Evolutionary conservation across 2,113 vertebrate species (phyloP).

Genomic region (Regulus satrapa): DNA sequence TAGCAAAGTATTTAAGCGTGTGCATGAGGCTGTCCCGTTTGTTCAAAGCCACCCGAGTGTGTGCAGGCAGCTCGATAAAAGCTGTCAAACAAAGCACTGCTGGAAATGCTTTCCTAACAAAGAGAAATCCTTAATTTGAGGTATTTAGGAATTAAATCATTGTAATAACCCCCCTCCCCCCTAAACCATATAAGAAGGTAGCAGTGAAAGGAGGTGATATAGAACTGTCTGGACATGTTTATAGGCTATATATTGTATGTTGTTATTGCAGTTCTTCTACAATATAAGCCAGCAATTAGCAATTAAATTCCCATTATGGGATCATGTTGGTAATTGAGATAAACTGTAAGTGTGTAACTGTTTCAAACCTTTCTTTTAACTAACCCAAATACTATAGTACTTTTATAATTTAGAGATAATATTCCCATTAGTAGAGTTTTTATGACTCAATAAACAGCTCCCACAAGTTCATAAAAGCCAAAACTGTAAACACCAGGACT

Average conservation of each 20-base stretch:
- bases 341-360: constrained; percentile 57
- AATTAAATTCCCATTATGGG: constrained; percentile 74
- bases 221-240: constrained; percentile 25
- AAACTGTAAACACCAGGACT: constrained; percentile 70
- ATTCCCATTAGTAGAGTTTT: constrained; percentile 79
- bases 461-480: constrained; percentile 76
- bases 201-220: constrained; percentile 9
- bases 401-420: constrained; percentile 77
- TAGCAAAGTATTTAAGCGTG: background rate
- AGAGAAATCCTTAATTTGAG: background rate
- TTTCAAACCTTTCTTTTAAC: constrained; percentile 72
- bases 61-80: background rate
- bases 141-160: constrained; percentile 1
- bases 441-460: constrained; percentile 78
- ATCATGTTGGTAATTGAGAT: constrained; percentile 72
- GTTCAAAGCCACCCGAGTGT: background rate
- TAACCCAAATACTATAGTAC: constrained; percentile 59
- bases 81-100: background rate
- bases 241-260: constrained; percentile 17
- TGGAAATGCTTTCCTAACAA: background rate
- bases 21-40: background rate
- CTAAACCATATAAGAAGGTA: background rate
- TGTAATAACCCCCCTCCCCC: background rate
- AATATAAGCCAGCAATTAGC: constrained; percentile 64
- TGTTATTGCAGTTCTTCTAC: constrained; percentile 27